These are phyloP conservation scores for Tachina fera DNA, from an alignment of 2,888 invertebrate genomes.

Conservation along the genomic window DNA sequence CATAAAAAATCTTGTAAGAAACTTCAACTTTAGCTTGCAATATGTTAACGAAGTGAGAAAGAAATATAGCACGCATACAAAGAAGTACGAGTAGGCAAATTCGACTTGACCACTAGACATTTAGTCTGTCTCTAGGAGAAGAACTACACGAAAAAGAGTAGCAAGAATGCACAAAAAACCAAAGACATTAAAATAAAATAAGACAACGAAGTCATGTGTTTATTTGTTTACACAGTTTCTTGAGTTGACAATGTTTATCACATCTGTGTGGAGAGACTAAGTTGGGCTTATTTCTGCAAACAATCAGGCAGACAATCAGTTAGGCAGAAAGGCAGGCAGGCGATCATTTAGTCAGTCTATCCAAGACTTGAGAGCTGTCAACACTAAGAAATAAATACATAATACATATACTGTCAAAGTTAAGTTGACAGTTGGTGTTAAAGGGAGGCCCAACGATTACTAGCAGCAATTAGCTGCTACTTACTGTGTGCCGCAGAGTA, in stretches of 20 bases:
- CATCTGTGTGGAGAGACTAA: slow-evolving; percentile 27
- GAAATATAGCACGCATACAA: slow-evolving; percentile 1
- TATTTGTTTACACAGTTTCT: slow-evolving; percentile 68
- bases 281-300: neutral
- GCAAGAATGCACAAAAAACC: slow-evolving; percentile 1
- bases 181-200: neutral
- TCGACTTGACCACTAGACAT: slow-evolving; percentile 59
- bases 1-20: slow-evolving; percentile 47
- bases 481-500: too few relatives aligned
- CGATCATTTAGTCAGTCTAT: slow-evolving; percentile 12
- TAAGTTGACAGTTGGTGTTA: slow-evolving; percentile 68
- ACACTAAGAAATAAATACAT: slow-evolving; percentile 68
- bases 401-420: slow-evolving; percentile 67
- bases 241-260: slow-evolving; percentile 69
- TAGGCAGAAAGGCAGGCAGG: slow-evolving; percentile 1
- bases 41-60: neutral
- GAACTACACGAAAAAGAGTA: neutral
- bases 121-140: slow-evolving; percentile 58
- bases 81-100: slow-evolving; percentile 45
- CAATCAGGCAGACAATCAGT: neutral
- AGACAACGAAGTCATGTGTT: slow-evolving; percentile 48
- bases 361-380: slow-evolving; percentile 64
- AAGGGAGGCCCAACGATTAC: slow-evolving; percentile 46
- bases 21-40: slow-evolving; percentile 14
- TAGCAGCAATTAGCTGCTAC: slow-evolving; percentile 7